Evolutionary conservation across 2,797 vertebrate genomes (phyloP).

Genomic region (Galagoides demidoff): DNA sequence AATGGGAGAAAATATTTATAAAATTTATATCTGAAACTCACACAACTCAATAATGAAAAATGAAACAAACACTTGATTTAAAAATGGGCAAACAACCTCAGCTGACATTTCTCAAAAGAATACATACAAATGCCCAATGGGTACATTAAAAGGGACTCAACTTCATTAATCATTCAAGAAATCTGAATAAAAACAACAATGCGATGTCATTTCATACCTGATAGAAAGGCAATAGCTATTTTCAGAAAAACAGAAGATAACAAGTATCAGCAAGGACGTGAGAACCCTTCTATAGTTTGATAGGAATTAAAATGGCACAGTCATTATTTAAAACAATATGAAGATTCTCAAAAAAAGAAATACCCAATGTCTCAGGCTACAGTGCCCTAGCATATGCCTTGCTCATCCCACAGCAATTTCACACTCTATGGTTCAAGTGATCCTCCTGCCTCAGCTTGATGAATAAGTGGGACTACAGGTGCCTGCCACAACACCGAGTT

Average conservation of each 20-base stretch:
- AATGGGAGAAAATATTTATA: background rate
- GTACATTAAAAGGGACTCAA: background rate
- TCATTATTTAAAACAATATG: background rate
- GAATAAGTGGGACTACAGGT: too few species aligned
- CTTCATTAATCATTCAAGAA: background rate
- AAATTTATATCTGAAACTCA: background rate
- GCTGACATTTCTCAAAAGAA: background rate
- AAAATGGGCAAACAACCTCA: background rate
- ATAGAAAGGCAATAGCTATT: background rate
- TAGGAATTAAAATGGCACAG: background rate
- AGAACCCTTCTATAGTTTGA: background rate
- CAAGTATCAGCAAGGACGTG: background rate
- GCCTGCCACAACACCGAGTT: too few species aligned
- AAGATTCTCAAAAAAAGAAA: background rate
- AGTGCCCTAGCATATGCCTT: too few species aligned
- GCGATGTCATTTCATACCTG: background rate
- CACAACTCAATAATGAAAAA: background rate
- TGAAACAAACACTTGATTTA: background rate
- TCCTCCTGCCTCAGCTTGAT: too few species aligned
- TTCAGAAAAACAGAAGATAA: background rate
- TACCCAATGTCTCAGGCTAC: too few species aligned
- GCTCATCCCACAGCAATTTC: too few species aligned
- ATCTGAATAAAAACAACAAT: background rate
- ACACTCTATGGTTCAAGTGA: too few species aligned
- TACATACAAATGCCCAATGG: background rate